Evolutionary conservation across 2,888 invertebrate species (phyloP), one percentile per base, ranked within the genome.

Genomic region (Chorisops tibialis): DNA sequence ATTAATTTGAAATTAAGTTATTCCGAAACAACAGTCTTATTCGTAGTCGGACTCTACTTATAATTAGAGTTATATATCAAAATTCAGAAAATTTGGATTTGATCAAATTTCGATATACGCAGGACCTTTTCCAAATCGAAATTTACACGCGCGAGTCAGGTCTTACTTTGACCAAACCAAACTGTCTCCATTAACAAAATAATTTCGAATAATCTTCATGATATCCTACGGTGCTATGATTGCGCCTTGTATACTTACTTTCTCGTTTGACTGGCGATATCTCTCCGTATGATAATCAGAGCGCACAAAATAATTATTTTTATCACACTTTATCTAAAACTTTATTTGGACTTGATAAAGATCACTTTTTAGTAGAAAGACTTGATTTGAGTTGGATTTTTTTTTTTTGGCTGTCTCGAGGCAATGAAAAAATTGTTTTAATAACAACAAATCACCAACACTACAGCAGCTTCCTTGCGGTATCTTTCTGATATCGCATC

Each of bases 401-500:
- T 56, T 56, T 54, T 47, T 48, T 30, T 52, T 35, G 30, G 7
- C 30, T 30, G 30, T 30, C 5, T 5, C 9, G 9, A 7, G 30
- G 30, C 30, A 30, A 30, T 16, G 39, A 16, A 54, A 47, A 47
- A 54, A 47, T 35, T 14, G 19, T 35, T 21, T 47, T 54, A 61
- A 52, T 54, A 61, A 54, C 47, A 48, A 61, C 52, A 54, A 19
- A 47, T 22, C 37, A 48, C 47, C 35, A 35, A 59, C 14, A 59
- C 59, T 14, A 37, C 48, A 37, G 9, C 48, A 48, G 18, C 41
- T 11, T 37, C 19, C 5, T 16, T 30, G 37, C 65, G 67, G 67
- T 69, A 68, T 68, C 68, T 68, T 66, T 66, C 43, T 67, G 68
- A 69, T 69, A 69, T 68, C 66, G 68, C 56, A 60, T 65, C 65